phyloP scores from a whole-genome alignment of 2,113 vertebrate species.

The Cyanocitta stelleri region DNA sequence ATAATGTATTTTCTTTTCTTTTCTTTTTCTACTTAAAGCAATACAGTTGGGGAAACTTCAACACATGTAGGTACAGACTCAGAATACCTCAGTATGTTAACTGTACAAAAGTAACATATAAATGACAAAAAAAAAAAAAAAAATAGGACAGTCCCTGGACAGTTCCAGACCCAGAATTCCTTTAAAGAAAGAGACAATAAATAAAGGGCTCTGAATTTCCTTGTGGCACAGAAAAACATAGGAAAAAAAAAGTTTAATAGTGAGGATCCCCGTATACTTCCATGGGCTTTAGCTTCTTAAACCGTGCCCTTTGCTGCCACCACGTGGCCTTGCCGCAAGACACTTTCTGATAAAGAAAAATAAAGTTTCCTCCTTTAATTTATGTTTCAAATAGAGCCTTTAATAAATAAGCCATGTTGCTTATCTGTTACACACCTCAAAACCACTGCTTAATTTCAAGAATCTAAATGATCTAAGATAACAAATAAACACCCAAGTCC shows the following conservation, averaged over 20 bases:
- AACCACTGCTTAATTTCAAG: neutral
- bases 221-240: neutral
- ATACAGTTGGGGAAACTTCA: neutral
- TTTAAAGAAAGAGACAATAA: neutral
- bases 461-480: neutral
- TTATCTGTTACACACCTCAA: neutral
- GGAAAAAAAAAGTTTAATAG: neutral
- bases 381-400: neutral
- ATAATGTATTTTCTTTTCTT: neutral
- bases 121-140: neutral
- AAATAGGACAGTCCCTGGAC: neutral
- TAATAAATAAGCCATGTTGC: neutral
- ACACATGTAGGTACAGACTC: neutral
- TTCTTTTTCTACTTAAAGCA: neutral
- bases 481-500: neutral
- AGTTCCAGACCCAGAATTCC: neutral
- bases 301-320: constrained; percentile 56
- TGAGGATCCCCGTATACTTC: rapidly evolving
- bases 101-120: neutral
- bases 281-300: neutral
- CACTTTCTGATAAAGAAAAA: neutral
- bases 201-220: neutral
- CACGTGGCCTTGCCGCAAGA: neutral
- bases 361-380: neutral
- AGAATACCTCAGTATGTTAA: neutral